Conservation (phyloP, 2,113 vertebrate genomes). For the Acinonyx jubatus region DNA sequence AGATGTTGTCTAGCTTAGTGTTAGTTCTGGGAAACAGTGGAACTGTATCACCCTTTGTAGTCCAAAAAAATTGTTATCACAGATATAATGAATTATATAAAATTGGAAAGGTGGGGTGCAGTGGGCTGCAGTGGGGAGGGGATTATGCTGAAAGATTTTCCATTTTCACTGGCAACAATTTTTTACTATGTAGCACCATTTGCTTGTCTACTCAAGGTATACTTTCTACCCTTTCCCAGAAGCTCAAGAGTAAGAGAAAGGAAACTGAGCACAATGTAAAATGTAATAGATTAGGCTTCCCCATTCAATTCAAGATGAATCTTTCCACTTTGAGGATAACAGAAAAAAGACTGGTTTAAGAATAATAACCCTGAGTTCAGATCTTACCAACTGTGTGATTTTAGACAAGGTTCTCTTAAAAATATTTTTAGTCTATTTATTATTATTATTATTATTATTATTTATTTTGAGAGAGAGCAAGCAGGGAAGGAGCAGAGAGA, state of each 20-base stretch:
- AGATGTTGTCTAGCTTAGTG: not conserved
- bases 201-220: conserved; percentile 20
- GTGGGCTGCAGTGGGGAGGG: not conserved
- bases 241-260: conserved; percentile 13
- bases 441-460: too few relatives aligned
- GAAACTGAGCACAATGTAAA: conserved; percentile 20
- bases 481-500: too few relatives aligned
- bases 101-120: not conserved
- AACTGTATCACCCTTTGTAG: conserved; percentile 1
- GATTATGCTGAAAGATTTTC: not conserved
- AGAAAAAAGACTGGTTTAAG: not conserved
- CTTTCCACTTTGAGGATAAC: not conserved
- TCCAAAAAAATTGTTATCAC: not conserved
- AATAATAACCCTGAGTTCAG: not conserved
- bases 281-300: not conserved
- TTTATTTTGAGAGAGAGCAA: too few relatives aligned
- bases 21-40: not conserved
- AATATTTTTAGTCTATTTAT: too few relatives aligned
- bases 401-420: not conserved
- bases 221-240: conserved; percentile 8
- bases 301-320: not conserved
- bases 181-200: conserved; percentile 11
- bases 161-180: not conserved
- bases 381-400: not conserved
- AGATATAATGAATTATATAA: not conserved